Evolutionary conservation across 1,140 invertebrate genomes (phyloP), one percentile per base, ranked within the genome.

Genomic region (Bombus pascuorum): DNA sequence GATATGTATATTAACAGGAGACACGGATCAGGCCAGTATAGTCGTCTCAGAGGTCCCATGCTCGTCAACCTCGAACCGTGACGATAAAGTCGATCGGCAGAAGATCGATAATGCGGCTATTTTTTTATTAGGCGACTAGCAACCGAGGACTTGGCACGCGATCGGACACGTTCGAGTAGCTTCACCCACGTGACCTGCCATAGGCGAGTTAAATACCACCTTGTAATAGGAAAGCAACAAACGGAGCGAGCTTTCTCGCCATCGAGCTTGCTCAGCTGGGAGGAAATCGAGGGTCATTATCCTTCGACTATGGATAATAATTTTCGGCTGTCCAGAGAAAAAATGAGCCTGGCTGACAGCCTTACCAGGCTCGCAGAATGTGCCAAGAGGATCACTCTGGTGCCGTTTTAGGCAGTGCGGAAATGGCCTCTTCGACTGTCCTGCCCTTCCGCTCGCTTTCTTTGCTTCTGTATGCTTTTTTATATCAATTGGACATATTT

Each of bases 51-150:
- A 85, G 83, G 47, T 75, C 25, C 28, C 28, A 25, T 1, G 34
- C 10, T 28, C n/a, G 53, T 71, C 32, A 73, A 32, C 42, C 81
- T 53, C 32, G n/a, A 74, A 59, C 37, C 15, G 72, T 39, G 57
- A 57, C 57, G 80, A 83, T 71, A 86, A 85, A 89, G 71, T 88
- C 81, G 89, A 91, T 93, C 83, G 87, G 83, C 81, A 88, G 88
- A 89, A 62, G 92, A 93, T 93, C 92, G 92, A 93, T 93, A 92
- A 87, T 88, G 68, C 57, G 90, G 80, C 81, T 87, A 93, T 92
- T 92, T 92, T 93, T 92, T 85, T 86, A 93, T 87, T 93, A 93
- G 92, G 92, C 86, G 87, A 93, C 85, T 90, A 93, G 89, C 84
- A 89, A 32, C 62, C 28, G 77, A 8, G 32, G 65, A 83, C 59